A percentile compares a stretch with the other conserved stretches of the same genome.
Conservation (phyloP, 1,140 invertebrate species). For the Drosophila sp. region DNA sequence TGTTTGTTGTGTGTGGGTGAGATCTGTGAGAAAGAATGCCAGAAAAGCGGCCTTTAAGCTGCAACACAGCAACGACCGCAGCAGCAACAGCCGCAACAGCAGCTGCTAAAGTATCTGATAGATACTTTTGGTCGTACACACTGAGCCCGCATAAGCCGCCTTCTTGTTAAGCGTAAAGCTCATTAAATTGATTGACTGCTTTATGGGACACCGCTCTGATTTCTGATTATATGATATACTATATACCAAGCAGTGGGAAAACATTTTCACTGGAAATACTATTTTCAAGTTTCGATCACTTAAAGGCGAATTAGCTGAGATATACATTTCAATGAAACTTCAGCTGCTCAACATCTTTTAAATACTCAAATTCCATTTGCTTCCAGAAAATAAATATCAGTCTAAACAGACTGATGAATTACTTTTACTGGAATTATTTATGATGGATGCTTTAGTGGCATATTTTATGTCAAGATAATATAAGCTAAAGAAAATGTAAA, state of each 20-base stretch:
- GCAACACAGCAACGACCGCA: neutral
- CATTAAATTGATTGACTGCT: constrained; percentile 57
- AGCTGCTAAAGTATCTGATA: constrained; percentile 40
- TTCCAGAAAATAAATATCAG: neutral
- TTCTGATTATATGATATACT: constrained; percentile 19
- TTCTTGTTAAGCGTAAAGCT: constrained; percentile 22
- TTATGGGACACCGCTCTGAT: constrained; percentile 23
- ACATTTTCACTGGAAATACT: constrained; percentile 9
- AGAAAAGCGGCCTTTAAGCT: constrained; percentile 42
- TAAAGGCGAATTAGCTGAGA: neutral
- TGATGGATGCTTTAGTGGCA: neutral
- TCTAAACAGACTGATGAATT: neutral
- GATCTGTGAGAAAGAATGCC: constrained; percentile 54
- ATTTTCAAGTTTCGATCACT: neutral
- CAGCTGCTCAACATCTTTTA: neutral
- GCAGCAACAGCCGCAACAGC: constrained; percentile 12
- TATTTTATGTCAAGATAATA: too few species aligned
- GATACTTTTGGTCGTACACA: constrained; percentile 33
- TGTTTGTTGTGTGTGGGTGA: constrained; percentile 24
- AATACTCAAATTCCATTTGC: neutral
- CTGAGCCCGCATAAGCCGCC: constrained; percentile 44
- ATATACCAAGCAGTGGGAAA: neutral
- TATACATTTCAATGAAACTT: constrained; percentile 5
- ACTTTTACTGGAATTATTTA: neutral
- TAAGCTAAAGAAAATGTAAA: too few species aligned